Evolutionary conservation across 35 echinoderm and acorn worm genomes (phyloP).

Genomic region (Hemicentrotus pulcherrimus): DNA sequence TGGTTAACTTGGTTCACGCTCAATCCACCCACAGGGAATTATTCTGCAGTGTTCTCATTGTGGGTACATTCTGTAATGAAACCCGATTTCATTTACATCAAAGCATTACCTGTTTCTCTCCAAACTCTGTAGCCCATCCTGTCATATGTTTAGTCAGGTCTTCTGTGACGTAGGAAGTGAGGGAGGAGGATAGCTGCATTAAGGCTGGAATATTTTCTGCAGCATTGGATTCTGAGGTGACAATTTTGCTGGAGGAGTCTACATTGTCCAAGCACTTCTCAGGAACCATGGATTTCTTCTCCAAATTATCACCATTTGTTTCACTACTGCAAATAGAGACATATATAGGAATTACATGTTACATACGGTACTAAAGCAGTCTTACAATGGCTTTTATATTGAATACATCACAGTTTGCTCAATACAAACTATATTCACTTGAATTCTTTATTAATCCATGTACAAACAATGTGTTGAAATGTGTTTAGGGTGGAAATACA

Average conservation of each 20-base stretch:
- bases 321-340: not conserved
- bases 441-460: not conserved
- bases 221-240: slow-evolving; percentile 36
- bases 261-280: not conserved
- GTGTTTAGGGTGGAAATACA: too few relatives aligned
- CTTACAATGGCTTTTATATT: not conserved
- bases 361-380: not conserved
- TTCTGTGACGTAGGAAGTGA: slow-evolving; percentile 62
- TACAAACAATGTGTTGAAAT: too few relatives aligned
- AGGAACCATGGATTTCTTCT: slow-evolving; percentile 31
- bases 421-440: not conserved
- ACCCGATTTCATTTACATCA: not conserved
- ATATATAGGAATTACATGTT: not conserved
- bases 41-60: not conserved
- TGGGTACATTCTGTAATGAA: not conserved
- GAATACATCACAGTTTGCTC: not conserved
- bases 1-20: too few relatives aligned
- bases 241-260: slow-evolving; percentile 38
- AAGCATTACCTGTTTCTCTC: slow-evolving; percentile 80
- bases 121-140: slow-evolving; percentile 70
- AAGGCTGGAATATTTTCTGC: slow-evolving; percentile 46
- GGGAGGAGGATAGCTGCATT: slow-evolving; percentile 49
- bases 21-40: too few relatives aligned
- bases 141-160: slow-evolving; percentile 69
- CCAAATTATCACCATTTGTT: slow-evolving; percentile 30